phyloP scores from a whole-genome alignment of 2,113 vertebrate species.

The Lutjanus erythropterus region DNA sequence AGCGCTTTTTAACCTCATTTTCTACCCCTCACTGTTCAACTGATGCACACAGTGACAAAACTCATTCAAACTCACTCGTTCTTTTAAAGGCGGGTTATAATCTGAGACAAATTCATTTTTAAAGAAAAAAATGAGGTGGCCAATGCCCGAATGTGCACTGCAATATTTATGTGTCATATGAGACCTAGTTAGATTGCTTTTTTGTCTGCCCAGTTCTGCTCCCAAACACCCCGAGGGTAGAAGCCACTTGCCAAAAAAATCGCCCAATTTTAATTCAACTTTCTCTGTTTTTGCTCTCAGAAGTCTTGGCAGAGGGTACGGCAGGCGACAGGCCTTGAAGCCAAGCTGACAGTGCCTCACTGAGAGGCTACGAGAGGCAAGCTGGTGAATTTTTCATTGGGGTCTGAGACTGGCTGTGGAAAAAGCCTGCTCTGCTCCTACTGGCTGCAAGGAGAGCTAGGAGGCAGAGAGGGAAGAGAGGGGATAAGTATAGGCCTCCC shows the following conservation, averaged over 20 bases:
- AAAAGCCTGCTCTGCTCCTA: constrained; percentile 48
- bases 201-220: constrained; percentile 60
- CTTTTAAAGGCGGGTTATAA: constrained; percentile 42
- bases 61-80: constrained; percentile 12
- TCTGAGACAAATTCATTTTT: constrained; percentile 53
- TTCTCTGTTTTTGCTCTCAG: constrained; percentile 58
- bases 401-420: constrained; percentile 29
- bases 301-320: constrained; percentile 50
- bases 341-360: constrained; percentile 37
- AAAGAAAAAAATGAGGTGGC: constrained; percentile 35
- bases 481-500: constrained; percentile 22
- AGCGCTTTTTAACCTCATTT: constrained; percentile 76
- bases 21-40: constrained; percentile 51
- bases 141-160: constrained; percentile 49
- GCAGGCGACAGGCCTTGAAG: constrained; percentile 40
- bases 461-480: constrained; percentile 23
- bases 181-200: constrained; percentile 69
- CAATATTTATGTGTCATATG: constrained; percentile 72
- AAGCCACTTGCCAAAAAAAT: constrained; percentile 43
- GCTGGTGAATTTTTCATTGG: constrained; percentile 49
- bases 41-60: constrained; percentile 54
- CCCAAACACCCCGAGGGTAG: constrained; percentile 62
- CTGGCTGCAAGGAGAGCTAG: constrained; percentile 40
- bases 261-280: constrained; percentile 63
- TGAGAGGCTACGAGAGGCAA: background rate